Conservation (phyloP, 2,888 invertebrate genomes). For the Tetragonisca angustula region DNA sequence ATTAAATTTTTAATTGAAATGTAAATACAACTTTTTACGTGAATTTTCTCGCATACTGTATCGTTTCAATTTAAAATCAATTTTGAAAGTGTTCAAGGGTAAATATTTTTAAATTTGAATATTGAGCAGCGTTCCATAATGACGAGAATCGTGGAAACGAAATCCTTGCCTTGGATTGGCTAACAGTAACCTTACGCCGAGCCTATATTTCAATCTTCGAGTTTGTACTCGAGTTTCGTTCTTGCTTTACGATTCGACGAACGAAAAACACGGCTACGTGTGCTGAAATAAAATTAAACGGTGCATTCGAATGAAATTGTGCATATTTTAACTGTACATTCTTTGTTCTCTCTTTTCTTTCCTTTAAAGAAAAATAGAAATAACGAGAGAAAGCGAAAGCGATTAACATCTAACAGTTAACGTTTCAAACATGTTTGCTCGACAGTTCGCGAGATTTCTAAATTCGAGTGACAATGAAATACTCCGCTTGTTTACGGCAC, state of each 20-base stretch:
- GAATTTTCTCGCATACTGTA: no score
- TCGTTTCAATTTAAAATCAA: no score
- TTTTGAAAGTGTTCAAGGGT: no score
- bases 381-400: constrained; percentile 22
- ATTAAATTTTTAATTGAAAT: background rate
- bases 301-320: constrained; percentile 9
- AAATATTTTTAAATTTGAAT: no score
- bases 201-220: constrained; percentile 52
- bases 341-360: background rate
- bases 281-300: background rate
- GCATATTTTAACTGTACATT: background rate
- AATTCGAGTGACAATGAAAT: background rate
- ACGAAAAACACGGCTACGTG: background rate
- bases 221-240: constrained; percentile 44
- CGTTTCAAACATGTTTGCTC: background rate
- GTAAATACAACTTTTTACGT: no score
- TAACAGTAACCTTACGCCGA: constrained; percentile 39
- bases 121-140: constrained; percentile 31
- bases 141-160: constrained; percentile 27
- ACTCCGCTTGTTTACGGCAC: background rate
- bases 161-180: constrained; percentile 39
- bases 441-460: constrained; percentile 29
- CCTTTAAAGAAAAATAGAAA: background rate
- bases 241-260: constrained; percentile 12
- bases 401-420: constrained; percentile 13